Base-by-base conservation (phyloP, 2,113 vertebrate species). In the Edolisoma coerulescens region DNA sequence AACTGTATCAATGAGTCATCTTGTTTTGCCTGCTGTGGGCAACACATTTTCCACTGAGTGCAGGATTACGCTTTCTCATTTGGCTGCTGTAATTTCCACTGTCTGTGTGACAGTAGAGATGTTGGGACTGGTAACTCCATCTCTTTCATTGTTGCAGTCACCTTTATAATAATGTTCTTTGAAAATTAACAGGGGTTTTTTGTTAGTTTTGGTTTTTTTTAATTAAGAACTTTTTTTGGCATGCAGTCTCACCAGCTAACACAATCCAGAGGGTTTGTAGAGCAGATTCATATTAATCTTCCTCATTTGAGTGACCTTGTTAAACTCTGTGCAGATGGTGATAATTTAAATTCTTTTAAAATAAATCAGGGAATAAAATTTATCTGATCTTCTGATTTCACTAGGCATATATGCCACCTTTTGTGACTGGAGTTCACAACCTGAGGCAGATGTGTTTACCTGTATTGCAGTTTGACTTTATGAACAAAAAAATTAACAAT, bases 1-100 rank as follows among this genome's bases (percentile, higher is more conserved):
- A 61, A 63, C 63, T 94, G 42, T 89, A 81, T 95, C 92, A 89
- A 16, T 91, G 95, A 96, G 63, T 96, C 93, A 88, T 95, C 90
- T 85, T 95, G 76, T 94, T 96, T 96, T 94, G 91, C 94, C 78
- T 91, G 45, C 67, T 85, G 39, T 71, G 75, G 93, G 85, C 59
- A 94, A 54, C 1, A 9, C 33, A 17, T 96, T 94, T 91, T 95
- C 93, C 75, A 83, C 32, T 69, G 78, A 70, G 63, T 42, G 27
- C 80, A 70, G 70, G 59, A 90, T 90, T 77, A 28, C 27, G 6
- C 68, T 83, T 87, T 94, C 37, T 83, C 67, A 33, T 57, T 85
- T 86, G 68, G 21, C 71, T 90, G 65, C 47, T 80, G 4, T 12
- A 23, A 30, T 96, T 87, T 76, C 32, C 16, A 79, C 9, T 69